Percentiles rank a stretch among this genome's conserved stretches.
These are phyloP conservation scores for Lamellibrachia luymesi DNA, from an alignment of 1,140 invertebrate species.

Conservation along the genomic window DNA sequence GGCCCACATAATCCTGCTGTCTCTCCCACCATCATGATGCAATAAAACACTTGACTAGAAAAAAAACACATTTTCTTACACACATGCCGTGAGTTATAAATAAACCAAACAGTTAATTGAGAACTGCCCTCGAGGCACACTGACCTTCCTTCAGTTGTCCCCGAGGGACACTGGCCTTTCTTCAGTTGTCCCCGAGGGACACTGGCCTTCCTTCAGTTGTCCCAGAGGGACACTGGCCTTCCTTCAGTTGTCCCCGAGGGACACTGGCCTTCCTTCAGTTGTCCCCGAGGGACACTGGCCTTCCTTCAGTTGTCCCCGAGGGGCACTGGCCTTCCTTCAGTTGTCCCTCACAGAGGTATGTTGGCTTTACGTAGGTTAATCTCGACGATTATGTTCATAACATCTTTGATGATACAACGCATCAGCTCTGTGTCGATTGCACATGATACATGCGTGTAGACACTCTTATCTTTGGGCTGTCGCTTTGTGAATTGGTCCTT, in stretches of 20 bases:
- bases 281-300: too few relatives aligned
- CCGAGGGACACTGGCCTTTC: too few relatives aligned
- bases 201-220: too few relatives aligned
- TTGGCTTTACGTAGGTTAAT: constrained; percentile 38
- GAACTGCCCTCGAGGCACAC: neutral
- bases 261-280: too few relatives aligned
- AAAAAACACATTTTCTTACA: neutral
- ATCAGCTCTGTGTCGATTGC: constrained; percentile 41
- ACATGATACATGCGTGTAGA: constrained; percentile 44
- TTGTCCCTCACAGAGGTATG: neutral
- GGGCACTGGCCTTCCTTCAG: neutral
- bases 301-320: too few relatives aligned
- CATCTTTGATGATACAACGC: constrained; percentile 36
- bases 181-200: too few relatives aligned
- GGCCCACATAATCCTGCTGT: neutral
- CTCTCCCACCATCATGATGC: neutral
- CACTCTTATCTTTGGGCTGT: constrained; percentile 39
- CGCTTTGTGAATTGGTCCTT: constrained; percentile 40
- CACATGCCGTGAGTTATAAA: neutral
- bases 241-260: too few relatives aligned
- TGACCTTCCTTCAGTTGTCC: too few relatives aligned
- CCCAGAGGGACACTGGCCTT: too few relatives aligned
- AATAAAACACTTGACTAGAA: neutral
- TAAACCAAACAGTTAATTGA: neutral
- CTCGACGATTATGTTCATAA: constrained; percentile 43